Conservation (phyloP, 2,888 invertebrate species). For the Macrosiphum euphorbiae region DNA sequence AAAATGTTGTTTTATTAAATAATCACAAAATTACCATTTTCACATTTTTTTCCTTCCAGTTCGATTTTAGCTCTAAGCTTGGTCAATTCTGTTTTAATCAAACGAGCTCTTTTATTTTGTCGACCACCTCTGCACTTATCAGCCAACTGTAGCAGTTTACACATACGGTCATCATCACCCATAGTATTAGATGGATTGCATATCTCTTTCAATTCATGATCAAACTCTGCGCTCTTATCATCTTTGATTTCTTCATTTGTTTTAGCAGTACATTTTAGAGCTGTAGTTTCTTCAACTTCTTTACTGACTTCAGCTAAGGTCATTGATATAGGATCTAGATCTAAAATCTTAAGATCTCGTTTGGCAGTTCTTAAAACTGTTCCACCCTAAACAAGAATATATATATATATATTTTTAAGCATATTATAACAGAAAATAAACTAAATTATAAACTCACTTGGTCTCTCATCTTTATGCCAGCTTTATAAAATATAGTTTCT, state of each 20-base stretch:
- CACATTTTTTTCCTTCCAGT: constrained; percentile 52
- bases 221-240: constrained; percentile 71
- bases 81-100: constrained; percentile 75
- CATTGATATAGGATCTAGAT: constrained; percentile 68
- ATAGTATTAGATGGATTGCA: constrained; percentile 66
- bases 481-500: constrained; percentile 94
- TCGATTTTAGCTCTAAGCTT: constrained; percentile 70
- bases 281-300: constrained; percentile 34
- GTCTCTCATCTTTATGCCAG: constrained; percentile 90
- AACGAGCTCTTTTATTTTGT: constrained; percentile 74
- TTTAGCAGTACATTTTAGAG: constrained; percentile 67
- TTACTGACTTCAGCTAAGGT: constrained; percentile 50
- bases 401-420: not conserved
- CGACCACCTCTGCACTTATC: constrained; percentile 75
- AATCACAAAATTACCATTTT: constrained; percentile 67
- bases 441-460: constrained; percentile 73
- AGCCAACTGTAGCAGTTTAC: constrained; percentile 75
- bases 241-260: constrained; percentile 72
- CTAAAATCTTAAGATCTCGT: constrained; percentile 79
- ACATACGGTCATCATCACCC: constrained; percentile 70
- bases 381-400: constrained; percentile 75
- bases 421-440: not conserved
- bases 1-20: not conserved
- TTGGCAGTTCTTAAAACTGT: constrained; percentile 84
- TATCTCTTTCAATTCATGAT: constrained; percentile 73